Evolutionary conservation across 2,113 vertebrate species (phyloP).

Genomic region (Laticauda colubrina): DNA sequence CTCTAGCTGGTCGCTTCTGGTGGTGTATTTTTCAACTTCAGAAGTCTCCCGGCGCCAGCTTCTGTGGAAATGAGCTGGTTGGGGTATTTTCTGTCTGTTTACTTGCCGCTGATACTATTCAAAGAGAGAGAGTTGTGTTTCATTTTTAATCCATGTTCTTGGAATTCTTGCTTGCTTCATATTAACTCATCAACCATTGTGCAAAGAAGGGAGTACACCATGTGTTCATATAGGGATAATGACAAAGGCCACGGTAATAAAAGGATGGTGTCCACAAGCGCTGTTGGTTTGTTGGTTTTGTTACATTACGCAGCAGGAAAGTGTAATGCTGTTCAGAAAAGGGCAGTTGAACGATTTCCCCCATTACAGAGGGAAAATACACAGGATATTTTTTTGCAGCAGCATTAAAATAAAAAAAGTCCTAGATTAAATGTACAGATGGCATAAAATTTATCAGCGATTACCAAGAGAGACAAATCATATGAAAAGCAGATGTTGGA

Average conservation of each 20-base stretch:
- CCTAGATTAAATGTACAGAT: neutral
- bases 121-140: neutral
- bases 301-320: neutral
- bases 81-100: neutral
- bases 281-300: neutral
- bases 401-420: too few species aligned
- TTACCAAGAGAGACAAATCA: neutral
- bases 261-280: neutral
- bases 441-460: neutral
- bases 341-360: neutral
- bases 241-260: neutral
- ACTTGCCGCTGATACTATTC: neutral
- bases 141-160: neutral
- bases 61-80: neutral
- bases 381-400: neutral
- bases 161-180: neutral
- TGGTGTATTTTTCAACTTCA: neutral
- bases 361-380: too few species aligned
- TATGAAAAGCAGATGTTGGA: neutral
- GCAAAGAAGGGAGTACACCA: neutral
- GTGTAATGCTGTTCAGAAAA: neutral
- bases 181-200: neutral
- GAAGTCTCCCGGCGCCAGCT: neutral
- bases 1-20: neutral
- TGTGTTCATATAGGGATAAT: neutral